Conservation (phyloP, 1,140 invertebrate species). For the Ceratina australensis region DNA sequence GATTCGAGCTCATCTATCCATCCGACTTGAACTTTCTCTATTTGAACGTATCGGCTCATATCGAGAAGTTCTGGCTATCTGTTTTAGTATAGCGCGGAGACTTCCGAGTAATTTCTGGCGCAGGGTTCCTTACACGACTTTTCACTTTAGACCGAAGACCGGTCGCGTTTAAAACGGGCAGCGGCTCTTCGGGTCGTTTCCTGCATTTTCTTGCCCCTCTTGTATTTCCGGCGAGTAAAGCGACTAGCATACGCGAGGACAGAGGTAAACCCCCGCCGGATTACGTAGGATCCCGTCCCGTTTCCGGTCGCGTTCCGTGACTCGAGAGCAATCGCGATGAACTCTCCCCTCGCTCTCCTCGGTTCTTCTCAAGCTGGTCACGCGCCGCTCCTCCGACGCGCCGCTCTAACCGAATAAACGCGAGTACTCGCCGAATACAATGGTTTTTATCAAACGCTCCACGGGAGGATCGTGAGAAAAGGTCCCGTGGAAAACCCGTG, state of each 20-base stretch:
- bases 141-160: conserved; percentile 64
- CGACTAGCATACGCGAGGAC: conserved; percentile 33
- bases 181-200: not conserved
- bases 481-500: too few relatives aligned
- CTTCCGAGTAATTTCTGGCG: too few relatives aligned
- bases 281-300: conserved; percentile 46
- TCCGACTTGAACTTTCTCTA: too few relatives aligned
- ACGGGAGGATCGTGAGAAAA: not conserved
- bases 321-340: conserved; percentile 15
- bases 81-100: not conserved
- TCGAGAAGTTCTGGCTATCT: conserved; percentile 36
- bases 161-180: conserved; percentile 54
- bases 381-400: conserved; percentile 42
- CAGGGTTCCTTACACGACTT: conserved; percentile 65
- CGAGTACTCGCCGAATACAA: conserved; percentile 15
- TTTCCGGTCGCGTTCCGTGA: conserved; percentile 50
- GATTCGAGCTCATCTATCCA: too few relatives aligned
- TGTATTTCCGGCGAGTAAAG: conserved; percentile 24
- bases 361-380: conserved; percentile 35
- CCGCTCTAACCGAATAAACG: conserved; percentile 25
- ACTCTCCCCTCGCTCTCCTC: conserved; percentile 10
- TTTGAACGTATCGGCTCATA: not conserved
- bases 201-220: not conserved
- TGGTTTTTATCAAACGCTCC: conserved; percentile 3
- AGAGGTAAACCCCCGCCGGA: conserved; percentile 42